These are phyloP conservation scores for Platichthys flesus DNA, from an alignment of 2,113 vertebrate species.

Conservation along the genomic window DNA sequence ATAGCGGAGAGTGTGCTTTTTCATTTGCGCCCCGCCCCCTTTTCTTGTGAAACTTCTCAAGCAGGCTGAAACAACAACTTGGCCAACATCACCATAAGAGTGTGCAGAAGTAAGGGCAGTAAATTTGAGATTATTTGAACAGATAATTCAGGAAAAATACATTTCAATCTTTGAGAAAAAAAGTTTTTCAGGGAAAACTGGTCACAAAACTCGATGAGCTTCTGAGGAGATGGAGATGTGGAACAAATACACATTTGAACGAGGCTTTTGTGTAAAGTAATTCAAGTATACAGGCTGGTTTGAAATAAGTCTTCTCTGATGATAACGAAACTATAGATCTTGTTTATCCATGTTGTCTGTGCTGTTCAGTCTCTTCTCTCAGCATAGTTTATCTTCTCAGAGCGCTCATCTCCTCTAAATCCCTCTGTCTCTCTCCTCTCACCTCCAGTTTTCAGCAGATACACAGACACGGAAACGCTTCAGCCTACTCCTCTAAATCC, in stretches of 20 bases:
- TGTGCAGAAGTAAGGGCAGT: too few relatives aligned
- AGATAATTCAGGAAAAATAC: too few relatives aligned
- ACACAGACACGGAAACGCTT: constrained; percentile 36
- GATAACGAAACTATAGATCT: background rate
- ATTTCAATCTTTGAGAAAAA: too few relatives aligned
- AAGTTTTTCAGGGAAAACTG: background rate
- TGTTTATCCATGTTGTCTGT: constrained; percentile 8
- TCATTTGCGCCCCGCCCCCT: too few relatives aligned
- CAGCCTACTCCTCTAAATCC: constrained; percentile 49
- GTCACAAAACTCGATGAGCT: background rate
- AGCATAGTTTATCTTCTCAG: constrained; percentile 24
- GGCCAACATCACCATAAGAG: too few relatives aligned
- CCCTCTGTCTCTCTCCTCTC: constrained; percentile 45
- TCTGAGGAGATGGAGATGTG: background rate
- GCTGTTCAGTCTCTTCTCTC: background rate
- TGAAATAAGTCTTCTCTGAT: constrained; percentile 16
- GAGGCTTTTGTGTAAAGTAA: background rate
- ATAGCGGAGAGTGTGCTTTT: too few relatives aligned
- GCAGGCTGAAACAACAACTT: too few relatives aligned
- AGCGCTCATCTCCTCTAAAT: constrained; percentile 34
- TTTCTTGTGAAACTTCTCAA: too few relatives aligned
- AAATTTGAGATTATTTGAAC: too few relatives aligned
- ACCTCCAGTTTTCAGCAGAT: constrained; percentile 36
- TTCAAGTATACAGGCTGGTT: background rate
- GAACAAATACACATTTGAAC: background rate